phyloP scores from a whole-genome alignment of 2,888 invertebrate genomes.

The Phyllotreta striolata region DNA sequence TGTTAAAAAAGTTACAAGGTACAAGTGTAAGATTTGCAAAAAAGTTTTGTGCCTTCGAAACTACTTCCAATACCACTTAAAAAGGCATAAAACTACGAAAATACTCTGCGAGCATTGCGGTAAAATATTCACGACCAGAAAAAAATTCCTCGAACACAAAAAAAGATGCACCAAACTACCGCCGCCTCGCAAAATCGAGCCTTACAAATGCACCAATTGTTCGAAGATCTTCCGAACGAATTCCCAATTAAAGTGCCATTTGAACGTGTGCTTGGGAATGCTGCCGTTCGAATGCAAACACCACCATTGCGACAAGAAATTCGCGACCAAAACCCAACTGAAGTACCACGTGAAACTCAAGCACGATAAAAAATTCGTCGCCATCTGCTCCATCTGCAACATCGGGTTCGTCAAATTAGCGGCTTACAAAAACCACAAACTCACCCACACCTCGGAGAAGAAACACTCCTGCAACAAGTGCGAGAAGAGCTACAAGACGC shows the following conservation, averaged over 20 bases:
- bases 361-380: slow-evolving; percentile 58
- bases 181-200: slow-evolving; percentile 40
- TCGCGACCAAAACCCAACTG: slow-evolving; percentile 55
- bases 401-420: slow-evolving; percentile 58
- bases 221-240: slow-evolving; percentile 54
- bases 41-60: slow-evolving; percentile 51
- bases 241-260: slow-evolving; percentile 56
- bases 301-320: slow-evolving; percentile 55
- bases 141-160: slow-evolving; percentile 46
- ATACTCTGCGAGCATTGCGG: slow-evolving; percentile 58
- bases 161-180: slow-evolving; percentile 37
- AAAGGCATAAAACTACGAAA: slow-evolving; percentile 50
- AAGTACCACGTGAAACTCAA: slow-evolving; percentile 57
- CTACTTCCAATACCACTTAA: slow-evolving; percentile 51
- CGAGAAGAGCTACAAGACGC: slow-evolving; percentile 57
- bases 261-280: slow-evolving; percentile 55
- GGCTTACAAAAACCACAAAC: slow-evolving; percentile 59
- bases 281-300: slow-evolving; percentile 55
- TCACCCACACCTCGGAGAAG: slow-evolving; percentile 58
- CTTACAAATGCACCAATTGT: slow-evolving; percentile 55
- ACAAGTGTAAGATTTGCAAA: slow-evolving; percentile 55
- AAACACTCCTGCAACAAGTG: slow-evolving; percentile 57
- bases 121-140: slow-evolving; percentile 45
- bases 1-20: slow-evolving; percentile 36
- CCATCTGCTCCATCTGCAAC: slow-evolving; percentile 59